Evolutionary conservation across 2,797 vertebrate genomes (phyloP), one percentile per base, ranked within the genome.

Genomic region (Cossypha niveicapilla): DNA sequence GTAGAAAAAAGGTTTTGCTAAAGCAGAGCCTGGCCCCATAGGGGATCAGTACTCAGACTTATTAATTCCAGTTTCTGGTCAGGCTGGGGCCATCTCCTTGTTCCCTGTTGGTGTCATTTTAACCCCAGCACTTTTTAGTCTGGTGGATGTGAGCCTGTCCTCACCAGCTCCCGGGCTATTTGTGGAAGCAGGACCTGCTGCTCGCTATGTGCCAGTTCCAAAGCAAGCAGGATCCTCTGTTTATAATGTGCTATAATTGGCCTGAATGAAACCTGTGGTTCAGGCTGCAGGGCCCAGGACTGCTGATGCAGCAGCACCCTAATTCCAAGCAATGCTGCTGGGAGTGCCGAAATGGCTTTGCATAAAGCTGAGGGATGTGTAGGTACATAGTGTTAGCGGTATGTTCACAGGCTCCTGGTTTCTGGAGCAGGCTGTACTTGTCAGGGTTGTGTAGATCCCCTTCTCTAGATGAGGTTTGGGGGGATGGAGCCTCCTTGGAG

Each of bases 201-300:
- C 74, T 83, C 0, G 1, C 34, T 90, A 0, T 60, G 72, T 84
- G 58, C 51, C 0, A 0, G 32, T 45, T 92, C 91, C 86, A 91
- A 93, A 93, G 39, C 79, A 84, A 90, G 91, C 47, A 90, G 83
- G 47, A 90, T 88, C 66, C 73, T 90, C 66, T 94, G 84, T 93
- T 92, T 94, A 95, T 91, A 90, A 75, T n/a, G 53, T 25, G 21
- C 81, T 96, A 42, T 86, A 87, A 65, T 54, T 78, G 91, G 57
- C 61, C 63, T 78, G 73, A 86, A 81, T 62, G 82, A 92, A 86
- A 84, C 72, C 35, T 78, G 82, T 37, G 58, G 61, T 39, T 72
- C 7, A 14, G 45, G 41, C 70, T 70, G 10, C 7, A 57, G 75
- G 53, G 60, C 71, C 45, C 68, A 50, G 42, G 50, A 53, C 57